These are phyloP conservation scores for Rana temporaria DNA, from an alignment of 2,113 vertebrate species.

Conservation along the genomic window DNA sequence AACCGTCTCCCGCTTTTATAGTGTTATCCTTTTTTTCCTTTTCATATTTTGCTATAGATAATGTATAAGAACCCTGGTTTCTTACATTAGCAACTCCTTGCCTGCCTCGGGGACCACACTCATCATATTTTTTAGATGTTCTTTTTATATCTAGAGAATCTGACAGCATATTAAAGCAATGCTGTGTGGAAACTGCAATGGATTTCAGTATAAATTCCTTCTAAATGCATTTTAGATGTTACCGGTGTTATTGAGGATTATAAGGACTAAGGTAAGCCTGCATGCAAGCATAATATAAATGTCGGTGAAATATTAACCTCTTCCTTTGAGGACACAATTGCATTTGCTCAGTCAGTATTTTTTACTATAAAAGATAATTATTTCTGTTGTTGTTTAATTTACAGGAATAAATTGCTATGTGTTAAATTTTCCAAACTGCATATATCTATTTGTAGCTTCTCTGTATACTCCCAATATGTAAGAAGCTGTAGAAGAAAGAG, in stretches of 20 bases:
- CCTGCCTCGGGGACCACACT: constrained; percentile 22
- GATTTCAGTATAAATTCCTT: constrained; percentile 3
- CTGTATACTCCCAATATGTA: no score
- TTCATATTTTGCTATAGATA: constrained; percentile 3
- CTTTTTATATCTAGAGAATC: constrained; percentile 31
- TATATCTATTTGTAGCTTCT: not conserved
- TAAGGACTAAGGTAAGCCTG: not conserved
- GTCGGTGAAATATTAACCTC: not conserved
- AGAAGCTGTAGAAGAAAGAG: no score
- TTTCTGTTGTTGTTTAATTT: no score
- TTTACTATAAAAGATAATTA: no score
- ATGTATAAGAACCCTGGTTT: constrained; percentile 24
- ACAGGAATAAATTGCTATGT: no score
- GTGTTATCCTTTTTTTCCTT: no score
- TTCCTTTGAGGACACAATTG: no score
- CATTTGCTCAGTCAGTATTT: no score
- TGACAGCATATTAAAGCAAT: constrained; percentile 41
- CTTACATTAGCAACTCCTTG: constrained; percentile 11
- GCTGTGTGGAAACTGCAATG: not conserved
- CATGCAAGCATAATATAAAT: not conserved
- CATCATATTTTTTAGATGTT: constrained; percentile 24
- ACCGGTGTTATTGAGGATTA: not conserved
- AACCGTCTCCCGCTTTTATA: no score
- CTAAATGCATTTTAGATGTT: constrained; percentile 31
- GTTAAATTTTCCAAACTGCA: not conserved